phyloP scores from a whole-genome alignment of 2,888 invertebrate genomes.

The Spialia ferax region DNA sequence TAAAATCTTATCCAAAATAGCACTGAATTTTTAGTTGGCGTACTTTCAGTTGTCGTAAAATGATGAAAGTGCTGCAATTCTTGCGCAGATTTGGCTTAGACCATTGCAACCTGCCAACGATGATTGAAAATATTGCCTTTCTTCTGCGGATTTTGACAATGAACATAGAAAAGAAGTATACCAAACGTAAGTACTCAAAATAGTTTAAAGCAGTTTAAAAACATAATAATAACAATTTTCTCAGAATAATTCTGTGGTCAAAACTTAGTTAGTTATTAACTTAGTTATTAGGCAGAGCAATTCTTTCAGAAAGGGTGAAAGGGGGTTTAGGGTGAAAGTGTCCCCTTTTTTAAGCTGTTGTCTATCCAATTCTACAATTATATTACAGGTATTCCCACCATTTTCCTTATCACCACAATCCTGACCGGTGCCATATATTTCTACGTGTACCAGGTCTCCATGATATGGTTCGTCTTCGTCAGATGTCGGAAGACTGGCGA shows the following conservation, averaged over 20 bases:
- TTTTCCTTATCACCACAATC: conserved; percentile 14
- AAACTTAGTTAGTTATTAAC: too few species aligned
- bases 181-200: conserved; percentile 17
- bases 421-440: conserved; percentile 51
- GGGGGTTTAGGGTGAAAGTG: too few species aligned
- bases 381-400: conserved; percentile 16
- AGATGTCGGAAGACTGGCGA: conserved; percentile 55
- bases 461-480: conserved; percentile 61
- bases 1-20: too few species aligned
- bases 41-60: neutral
- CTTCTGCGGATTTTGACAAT: conserved; percentile 55
- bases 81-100: conserved; percentile 25
- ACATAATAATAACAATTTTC: too few species aligned
- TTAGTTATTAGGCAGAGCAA: too few species aligned
- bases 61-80: conserved; percentile 11
- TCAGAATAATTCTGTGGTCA: too few species aligned
- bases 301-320: too few species aligned
- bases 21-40: too few species aligned
- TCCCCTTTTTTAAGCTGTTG: too few species aligned
- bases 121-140: conserved; percentile 58
- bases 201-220: too few species aligned
- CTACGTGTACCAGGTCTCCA: conserved; percentile 61
- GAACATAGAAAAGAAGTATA: conserved; percentile 55
- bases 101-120: conserved; percentile 60
- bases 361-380: too few species aligned